Percentiles rank a stretch among this genome's conserved stretches.
Evolutionary conservation across 2,113 vertebrate genomes (phyloP).

Genomic region (Cairina moschata): DNA sequence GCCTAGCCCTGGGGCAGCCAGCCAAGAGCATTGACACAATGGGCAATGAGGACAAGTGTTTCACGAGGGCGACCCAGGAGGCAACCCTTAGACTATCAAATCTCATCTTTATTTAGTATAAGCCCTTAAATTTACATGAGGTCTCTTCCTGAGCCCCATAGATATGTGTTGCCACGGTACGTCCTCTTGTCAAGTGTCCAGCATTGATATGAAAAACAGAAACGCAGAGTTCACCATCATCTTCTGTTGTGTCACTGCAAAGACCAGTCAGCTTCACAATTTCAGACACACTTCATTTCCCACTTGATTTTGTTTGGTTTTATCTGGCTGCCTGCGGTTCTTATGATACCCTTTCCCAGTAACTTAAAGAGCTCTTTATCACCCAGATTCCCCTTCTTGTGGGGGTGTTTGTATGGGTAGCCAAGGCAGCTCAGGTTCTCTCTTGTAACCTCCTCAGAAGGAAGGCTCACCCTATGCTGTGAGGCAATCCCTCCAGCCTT

Average conservation of each 20-base stretch:
- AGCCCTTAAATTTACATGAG: neutral
- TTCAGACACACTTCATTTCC: neutral
- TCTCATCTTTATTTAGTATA: neutral
- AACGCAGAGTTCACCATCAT: neutral
- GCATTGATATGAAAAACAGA: neutral
- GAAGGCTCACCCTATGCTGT: neutral
- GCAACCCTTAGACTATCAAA: neutral
- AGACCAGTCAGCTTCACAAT: accelerated
- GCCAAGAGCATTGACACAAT: neutral
- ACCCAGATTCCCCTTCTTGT: neutral
- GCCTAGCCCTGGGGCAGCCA: too few relatives aligned
- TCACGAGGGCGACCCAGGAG: neutral
- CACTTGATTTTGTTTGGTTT: neutral
- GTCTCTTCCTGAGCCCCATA: neutral
- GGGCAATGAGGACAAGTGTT: neutral
- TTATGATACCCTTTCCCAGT: neutral
- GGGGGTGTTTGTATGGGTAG: neutral
- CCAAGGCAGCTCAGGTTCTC: neutral
- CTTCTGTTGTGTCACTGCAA: neutral
- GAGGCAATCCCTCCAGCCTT: neutral
- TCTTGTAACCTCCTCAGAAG: neutral
- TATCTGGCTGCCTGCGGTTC: neutral
- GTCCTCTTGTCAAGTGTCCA: neutral
- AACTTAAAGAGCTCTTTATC: neutral
- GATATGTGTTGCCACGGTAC: neutral